Base-by-base conservation (phyloP, 1,140 invertebrate species). In the Drosophila kohkoa region DNA sequence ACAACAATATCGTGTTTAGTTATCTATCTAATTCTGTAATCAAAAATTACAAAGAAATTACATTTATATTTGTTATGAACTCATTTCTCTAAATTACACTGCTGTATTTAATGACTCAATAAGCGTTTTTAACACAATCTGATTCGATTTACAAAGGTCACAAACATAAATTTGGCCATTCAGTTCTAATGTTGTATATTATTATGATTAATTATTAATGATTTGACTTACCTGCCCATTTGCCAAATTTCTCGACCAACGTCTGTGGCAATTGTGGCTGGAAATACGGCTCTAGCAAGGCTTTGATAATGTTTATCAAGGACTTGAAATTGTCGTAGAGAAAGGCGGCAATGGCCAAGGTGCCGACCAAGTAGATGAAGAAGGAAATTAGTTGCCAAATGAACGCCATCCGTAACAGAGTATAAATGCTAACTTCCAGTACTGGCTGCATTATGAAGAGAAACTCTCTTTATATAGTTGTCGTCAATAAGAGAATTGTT, bases 231-330 rank as follows among this genome's bases (percentile, higher is more conserved):
- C 94, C 94, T 75, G 94, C 94, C 94, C 94, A 94, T 72, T 93
- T 92, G 81, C 94, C 94, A 79, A 92, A 94, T 79, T 93, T 94
- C 68, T 94, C 94, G 30, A 92, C 67, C 74, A 94, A 76, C 3
- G 92, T 92, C 74, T 93, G 91, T 54, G 94, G 94, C 73, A 94
- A 92, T 16, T 93, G 83, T 3, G 94, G 94, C 81, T 94, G 93
- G 74, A 94, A 94, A 73, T 93, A 94, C 30, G 94, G 94, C 83
- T 93, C 93, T 66, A 94, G 81, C 82, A 94, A 75, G 2, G 93
- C 93, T 63, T 93, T 93, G 16, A 93, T 76, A 55, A 94, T 83
- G 52, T 93, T 91, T 51, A 94, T 64, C 15, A 93, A 62, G 73
- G 94, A 94, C 92, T 93, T 94, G 8, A 94, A 82, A 30, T 94